Evolutionary conservation across 2,888 invertebrate genomes (phyloP), one percentile per base, ranked within the genome.

Genomic region (Bimastos eiseni): DNA sequence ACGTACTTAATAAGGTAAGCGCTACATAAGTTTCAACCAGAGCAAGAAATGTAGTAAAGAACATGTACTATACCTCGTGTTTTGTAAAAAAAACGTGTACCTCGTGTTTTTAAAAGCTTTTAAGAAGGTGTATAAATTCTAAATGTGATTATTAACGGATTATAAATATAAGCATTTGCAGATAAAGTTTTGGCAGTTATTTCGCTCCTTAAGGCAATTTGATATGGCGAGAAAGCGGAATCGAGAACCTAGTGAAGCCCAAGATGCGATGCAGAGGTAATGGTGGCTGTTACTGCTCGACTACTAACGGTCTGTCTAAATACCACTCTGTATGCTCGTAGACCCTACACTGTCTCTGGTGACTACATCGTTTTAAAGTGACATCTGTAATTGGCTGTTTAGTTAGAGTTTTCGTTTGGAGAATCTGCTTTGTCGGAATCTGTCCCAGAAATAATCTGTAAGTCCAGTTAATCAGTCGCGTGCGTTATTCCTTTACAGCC

Each of bases 221-320:
- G n/a, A 70, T n/a, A 70, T 70, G 70, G 70, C 70, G 30, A 70
- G n/a, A 70, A 70, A 70, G n/a, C 70, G 70, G n/a, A 70, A 70
- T n/a, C 30, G 70, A 70, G 70, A 70, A n/a, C 70, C 70, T 70
- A 13, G 70, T n/a, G 70, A 70, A 8, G 70, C n/a, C 11, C 30
- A 70, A 70, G 70, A 70, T 70, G 30, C 70, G n/a, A 13, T 70
- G 13, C 70, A 70, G n/a, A 70, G 70, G 70, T 70, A 70, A n/a
- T 3, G 8, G n/a, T 17, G 4, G 21, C 17, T n/a, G 13, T 17
- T 2, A n/a, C 70, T 11, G n/a, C 13, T 70, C 30, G 4, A n/a
- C 70, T 11, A 17, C 13, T 70, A 70, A n/a, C 30, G 70, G 70
- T n/a, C 70, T 70, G 70, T 70, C 30, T 70, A 70, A 70, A n/a